phyloP scores from a whole-genome alignment of 1,140 invertebrate species.

The Penaeus chinensis region DNA sequence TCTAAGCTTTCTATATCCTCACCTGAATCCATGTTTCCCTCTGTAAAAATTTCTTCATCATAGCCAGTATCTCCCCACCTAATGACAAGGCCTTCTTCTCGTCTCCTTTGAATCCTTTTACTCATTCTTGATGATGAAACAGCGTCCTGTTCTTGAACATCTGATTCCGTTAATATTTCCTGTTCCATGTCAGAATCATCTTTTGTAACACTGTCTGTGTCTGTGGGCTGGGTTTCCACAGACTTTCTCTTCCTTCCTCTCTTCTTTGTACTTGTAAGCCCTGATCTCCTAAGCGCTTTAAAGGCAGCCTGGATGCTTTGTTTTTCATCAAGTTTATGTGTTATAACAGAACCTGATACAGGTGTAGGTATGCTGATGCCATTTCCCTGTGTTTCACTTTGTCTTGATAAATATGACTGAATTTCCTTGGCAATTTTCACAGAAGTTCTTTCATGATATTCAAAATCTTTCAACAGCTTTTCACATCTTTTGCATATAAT shows the following conservation, averaged over 20 bases:
- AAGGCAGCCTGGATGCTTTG: constrained; percentile 41
- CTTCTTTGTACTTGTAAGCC: background rate
- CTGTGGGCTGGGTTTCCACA: background rate
- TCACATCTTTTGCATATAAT: constrained; percentile 48
- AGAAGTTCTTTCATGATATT: constrained; percentile 40
- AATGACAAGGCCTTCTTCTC: constrained; percentile 51
- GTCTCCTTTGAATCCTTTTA: constrained; percentile 46
- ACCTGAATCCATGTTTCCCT: background rate
- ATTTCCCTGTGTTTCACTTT: constrained; percentile 1
- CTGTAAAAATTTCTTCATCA: constrained; percentile 18
- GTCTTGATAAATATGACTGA: constrained; percentile 38
- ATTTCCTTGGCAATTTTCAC: constrained; percentile 28
- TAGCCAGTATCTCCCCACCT: constrained; percentile 40
- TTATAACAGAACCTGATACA: background rate
- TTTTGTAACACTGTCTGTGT: background rate
- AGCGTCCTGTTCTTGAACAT: background rate
- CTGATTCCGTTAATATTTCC: background rate
- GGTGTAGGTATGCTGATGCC: background rate
- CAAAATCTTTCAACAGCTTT: constrained; percentile 48
- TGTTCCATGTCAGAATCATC: constrained; percentile 2
- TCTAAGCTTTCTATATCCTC: constrained; percentile 6
- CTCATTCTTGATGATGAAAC: constrained; percentile 13
- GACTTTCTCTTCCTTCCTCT: constrained; percentile 42
- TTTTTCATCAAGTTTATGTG: constrained; percentile 31
- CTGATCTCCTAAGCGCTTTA: constrained; percentile 41